phyloP scores from a whole-genome alignment of 2,888 invertebrate genomes.

The Sylvicola cinctus region DNA sequence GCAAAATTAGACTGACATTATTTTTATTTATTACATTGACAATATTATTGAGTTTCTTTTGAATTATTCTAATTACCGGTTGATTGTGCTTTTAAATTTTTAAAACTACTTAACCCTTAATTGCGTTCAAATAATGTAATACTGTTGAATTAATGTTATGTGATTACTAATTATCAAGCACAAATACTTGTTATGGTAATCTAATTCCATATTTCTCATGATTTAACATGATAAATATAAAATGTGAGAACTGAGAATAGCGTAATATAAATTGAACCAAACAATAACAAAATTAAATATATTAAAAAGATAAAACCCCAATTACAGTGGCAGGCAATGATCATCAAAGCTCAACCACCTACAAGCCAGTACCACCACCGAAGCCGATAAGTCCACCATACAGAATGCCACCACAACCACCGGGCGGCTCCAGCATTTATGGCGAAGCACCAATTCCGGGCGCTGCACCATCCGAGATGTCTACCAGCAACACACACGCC shows the following conservation, averaged over 20 bases:
- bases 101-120: too few species aligned
- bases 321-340: not conserved
- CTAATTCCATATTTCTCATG: not conserved
- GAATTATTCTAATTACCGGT: too few species aligned
- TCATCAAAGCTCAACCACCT: conserved; percentile 26
- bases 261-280: too few species aligned
- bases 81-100: too few species aligned
- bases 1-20: too few species aligned
- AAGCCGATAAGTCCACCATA: conserved; percentile 29
- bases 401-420: conserved; percentile 46
- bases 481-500: conserved; percentile 15
- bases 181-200: not conserved
- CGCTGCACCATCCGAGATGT: conserved; percentile 19
- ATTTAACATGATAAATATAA: too few species aligned
- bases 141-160: not conserved
- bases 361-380: conserved; percentile 35
- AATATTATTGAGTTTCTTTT: too few species aligned
- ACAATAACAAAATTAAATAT: too few species aligned
- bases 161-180: not conserved
- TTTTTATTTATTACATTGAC: too few species aligned
- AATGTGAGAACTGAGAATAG: too few species aligned
- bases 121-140: too few species aligned
- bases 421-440: conserved; percentile 33
- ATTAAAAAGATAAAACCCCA: too few species aligned
- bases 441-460: conserved; percentile 21